phyloP scores from a whole-genome alignment of 2,113 vertebrate species.

The Podarcis raffonei region DNA sequence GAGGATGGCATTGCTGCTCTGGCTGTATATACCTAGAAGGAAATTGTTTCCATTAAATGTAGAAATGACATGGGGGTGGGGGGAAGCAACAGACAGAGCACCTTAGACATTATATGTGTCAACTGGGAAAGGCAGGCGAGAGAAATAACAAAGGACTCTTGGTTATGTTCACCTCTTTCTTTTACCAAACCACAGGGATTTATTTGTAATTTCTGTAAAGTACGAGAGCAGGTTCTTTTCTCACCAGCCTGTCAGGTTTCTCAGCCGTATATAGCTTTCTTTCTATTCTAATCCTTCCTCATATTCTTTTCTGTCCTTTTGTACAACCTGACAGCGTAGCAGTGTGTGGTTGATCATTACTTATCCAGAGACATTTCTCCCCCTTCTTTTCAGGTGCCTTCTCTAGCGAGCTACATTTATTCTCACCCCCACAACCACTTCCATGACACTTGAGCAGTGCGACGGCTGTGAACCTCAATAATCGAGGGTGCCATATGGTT shows the following conservation, averaged over 20 bases:
- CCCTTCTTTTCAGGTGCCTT: constrained; percentile 44
- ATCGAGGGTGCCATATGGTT: constrained; percentile 2
- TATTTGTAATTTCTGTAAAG: constrained; percentile 59
- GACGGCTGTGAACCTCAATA: constrained; percentile 9
- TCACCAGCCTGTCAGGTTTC: constrained; percentile 46
- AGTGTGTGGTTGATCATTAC: constrained; percentile 50
- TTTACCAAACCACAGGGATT: constrained; percentile 50
- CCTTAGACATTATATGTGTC: constrained; percentile 20
- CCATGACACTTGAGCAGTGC: background rate
- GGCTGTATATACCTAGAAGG: constrained; percentile 2
- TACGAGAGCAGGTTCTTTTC: background rate
- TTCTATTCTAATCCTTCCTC: constrained; percentile 51
- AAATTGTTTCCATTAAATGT: constrained; percentile 36
- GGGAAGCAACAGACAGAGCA: background rate
- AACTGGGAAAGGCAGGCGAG: constrained; percentile 18
- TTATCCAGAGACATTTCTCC: constrained; percentile 41
- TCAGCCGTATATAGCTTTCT: constrained; percentile 39
- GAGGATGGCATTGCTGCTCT: constrained; percentile 17
- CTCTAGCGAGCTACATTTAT: constrained; percentile 30
- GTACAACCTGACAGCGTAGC: constrained; percentile 44
- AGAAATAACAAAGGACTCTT: constrained; percentile 23
- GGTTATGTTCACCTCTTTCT: constrained; percentile 40
- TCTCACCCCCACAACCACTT: constrained; percentile 32
- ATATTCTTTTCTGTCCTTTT: constrained; percentile 48
- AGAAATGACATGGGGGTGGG: constrained; percentile 27